Conservation (phyloP, 2,113 vertebrate genomes). For the Salminus brasiliensis region DNA sequence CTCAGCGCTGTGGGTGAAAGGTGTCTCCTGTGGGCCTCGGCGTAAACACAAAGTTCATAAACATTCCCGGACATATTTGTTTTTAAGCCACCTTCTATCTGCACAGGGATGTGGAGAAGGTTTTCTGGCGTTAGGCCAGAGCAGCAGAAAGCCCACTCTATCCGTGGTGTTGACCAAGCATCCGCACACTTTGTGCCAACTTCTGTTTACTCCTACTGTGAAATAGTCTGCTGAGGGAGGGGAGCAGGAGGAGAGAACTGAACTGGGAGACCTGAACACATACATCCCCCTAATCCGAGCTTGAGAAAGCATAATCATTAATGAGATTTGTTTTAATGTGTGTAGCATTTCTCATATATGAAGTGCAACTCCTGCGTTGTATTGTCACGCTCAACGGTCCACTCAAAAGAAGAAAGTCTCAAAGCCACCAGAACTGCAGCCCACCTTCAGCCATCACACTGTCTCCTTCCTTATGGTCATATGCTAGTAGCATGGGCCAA, state of each 20-base stretch:
- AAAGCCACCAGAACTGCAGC: too few relatives aligned
- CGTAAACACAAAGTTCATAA: constrained; percentile 11
- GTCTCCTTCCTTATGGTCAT: too few relatives aligned
- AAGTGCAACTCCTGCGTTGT: too few relatives aligned
- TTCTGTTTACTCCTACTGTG: background rate
- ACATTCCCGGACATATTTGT: background rate
- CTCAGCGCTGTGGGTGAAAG: background rate
- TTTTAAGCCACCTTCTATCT: background rate
- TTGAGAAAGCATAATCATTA: too few relatives aligned
- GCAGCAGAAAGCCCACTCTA: background rate
- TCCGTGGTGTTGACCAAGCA: background rate
- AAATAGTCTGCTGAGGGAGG: background rate
- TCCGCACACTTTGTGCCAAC: background rate
- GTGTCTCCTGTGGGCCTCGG: background rate
- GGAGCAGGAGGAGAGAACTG: background rate
- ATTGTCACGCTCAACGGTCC: too few relatives aligned
- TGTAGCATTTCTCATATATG: too few relatives aligned
- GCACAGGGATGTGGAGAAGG: background rate
- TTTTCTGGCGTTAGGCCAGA: constrained; percentile 3
- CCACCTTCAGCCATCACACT: too few relatives aligned
- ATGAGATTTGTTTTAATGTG: too few relatives aligned
- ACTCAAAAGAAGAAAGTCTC: too few relatives aligned
- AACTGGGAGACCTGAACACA: background rate
- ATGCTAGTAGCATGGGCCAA: too few relatives aligned
- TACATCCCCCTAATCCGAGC: too few relatives aligned